Base-by-base conservation (phyloP, 2,888 invertebrate species). In the Steinernema scapterisci region DNA sequence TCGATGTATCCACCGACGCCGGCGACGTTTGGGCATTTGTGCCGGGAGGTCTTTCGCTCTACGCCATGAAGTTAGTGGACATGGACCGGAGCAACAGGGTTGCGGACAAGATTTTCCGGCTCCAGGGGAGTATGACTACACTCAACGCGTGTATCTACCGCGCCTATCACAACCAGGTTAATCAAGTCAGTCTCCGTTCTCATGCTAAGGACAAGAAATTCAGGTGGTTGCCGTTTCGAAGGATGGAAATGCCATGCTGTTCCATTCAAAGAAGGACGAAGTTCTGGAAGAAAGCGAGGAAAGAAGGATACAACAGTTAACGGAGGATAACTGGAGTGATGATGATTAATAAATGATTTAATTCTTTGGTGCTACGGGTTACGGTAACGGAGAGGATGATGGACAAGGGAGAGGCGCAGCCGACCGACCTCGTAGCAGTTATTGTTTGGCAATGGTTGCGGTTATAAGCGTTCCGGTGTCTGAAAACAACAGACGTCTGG, bases 291-390 rank as follows among this genome's bases (percentile, higher is more conserved):
- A 63, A 16, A 7, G 63, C 31, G 31, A 63, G 31, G 1, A 31
- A 16, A 5, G 31, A 19, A 63, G 25, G 63, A 63, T 63, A 21
- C 31, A 31, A 3, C 16, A 9, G 11, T 31, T 63, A 25, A 63
- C 31, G 27, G 63, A 27, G 27, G 63, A 63, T 27, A 63, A 27
- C 31, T 63, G 63, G 63, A 63, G 63, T 63, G 63, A 63, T n/a
- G 16, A 27, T 1, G 63, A 63, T 25, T 63, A 63, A 63, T 31
- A 13, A 63, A 19, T 1, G 19, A 21, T 21, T 52, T 19, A n/a
- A 48, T 48, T 38, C 3, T 38, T 3, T 38, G 38, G n/a, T n/a
- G n/a, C n/a, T n/a, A 38, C 3, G 38, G 9, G 9, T 38, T 38
- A 38, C 38, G 38, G 38, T 38, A 38, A 9, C 38, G 38, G 38